A percentile compares a stretch with the other conserved stretches of the same genome.
phyloP scores from a whole-genome alignment of 2,797 vertebrate genomes.

The Geotria australis region DNA sequence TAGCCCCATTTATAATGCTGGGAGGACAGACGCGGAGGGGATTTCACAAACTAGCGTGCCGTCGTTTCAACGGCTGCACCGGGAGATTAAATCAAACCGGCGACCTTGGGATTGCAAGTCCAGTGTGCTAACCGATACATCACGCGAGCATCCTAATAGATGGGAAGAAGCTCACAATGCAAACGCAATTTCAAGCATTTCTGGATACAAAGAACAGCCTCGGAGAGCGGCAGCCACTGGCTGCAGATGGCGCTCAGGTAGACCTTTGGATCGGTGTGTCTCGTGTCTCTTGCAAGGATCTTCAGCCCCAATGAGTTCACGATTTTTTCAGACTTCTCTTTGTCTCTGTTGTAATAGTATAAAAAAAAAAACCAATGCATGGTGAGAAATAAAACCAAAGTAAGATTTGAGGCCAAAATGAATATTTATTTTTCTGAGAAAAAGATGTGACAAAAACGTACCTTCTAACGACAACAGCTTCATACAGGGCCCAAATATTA shows the following conservation, averaged over 20 bases:
- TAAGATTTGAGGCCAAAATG: not conserved
- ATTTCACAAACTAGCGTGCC: no score
- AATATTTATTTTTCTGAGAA: not conserved
- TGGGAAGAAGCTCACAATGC: not conserved
- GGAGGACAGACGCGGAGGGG: no score
- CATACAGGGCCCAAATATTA: constrained; percentile 87
- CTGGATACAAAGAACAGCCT: constrained; percentile 66
- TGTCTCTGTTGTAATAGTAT: constrained; percentile 22
- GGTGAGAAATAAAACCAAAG: not conserved
- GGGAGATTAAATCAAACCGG: no score
- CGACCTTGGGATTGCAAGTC: no score
- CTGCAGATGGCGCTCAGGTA: constrained; percentile 61
- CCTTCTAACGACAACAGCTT: constrained; percentile 47
- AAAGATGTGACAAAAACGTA: constrained; percentile 9
- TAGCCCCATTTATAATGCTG: no score
- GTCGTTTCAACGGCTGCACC: no score
- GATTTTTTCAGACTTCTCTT: constrained; percentile 70
- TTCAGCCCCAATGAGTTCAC: constrained; percentile 44
- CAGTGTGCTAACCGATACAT: no score
- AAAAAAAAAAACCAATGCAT: not conserved
- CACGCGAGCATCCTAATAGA: not conserved
- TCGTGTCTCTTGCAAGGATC: constrained; percentile 34
- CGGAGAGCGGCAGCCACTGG: constrained; percentile 77
- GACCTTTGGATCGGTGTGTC: constrained; percentile 61
- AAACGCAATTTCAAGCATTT: not conserved